Percentiles rank a stretch among this genome's conserved stretches.
These are phyloP conservation scores for Coelopa pilipes DNA, from an alignment of 2,888 invertebrate genomes.

Conservation along the genomic window DNA sequence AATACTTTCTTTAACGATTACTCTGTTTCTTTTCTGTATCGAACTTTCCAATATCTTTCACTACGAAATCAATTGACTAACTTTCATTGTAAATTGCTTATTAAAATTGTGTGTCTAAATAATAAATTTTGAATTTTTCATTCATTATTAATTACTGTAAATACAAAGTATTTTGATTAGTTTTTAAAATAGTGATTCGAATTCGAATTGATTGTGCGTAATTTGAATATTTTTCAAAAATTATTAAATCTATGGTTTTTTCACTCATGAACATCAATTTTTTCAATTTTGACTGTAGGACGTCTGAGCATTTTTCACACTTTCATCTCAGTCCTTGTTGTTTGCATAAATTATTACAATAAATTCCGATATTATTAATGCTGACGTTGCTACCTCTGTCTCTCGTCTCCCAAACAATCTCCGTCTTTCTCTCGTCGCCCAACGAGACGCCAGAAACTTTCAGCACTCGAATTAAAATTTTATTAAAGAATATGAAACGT, in stretches of 20 bases:
- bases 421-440: not conserved
- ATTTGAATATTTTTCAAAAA: no score
- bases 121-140: not conserved
- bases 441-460: slow-evolving; percentile 20
- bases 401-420: no score
- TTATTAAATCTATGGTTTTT: no score
- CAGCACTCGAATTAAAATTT: slow-evolving; percentile 14
- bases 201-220: no score
- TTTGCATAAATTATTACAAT: not conserved
- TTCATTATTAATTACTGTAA: not conserved
- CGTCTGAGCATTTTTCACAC: no score
- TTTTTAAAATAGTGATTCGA: no score
- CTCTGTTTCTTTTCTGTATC: not conserved
- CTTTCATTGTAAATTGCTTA: slow-evolving; percentile 6
- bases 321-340: not conserved
- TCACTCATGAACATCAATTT: no score
- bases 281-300: no score
- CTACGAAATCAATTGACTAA: not conserved
- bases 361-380: not conserved
- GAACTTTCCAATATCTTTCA: not conserved
- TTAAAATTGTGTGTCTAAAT: not conserved
- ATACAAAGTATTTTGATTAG: not conserved
- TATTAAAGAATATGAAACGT: slow-evolving; percentile 11
- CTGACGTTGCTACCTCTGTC: no score
- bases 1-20: not conserved